A percentile compares a stretch with the other conserved stretches of the same genome.
Conservation (phyloP, 2,113 vertebrate species). For the Romanogobio albipinnatus region DNA sequence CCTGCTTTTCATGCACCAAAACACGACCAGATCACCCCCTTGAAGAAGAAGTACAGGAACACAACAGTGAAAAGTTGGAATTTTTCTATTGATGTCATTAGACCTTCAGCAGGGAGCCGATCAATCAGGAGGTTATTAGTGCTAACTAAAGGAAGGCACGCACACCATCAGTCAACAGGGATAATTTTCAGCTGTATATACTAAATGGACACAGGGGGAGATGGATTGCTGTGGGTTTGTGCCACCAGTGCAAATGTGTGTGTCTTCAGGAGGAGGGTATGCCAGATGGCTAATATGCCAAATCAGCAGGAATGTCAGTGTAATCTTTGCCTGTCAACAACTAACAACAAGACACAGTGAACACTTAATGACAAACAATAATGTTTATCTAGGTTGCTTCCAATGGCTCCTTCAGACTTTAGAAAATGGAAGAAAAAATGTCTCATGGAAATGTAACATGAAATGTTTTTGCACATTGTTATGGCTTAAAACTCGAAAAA, state of each 20-base stretch:
- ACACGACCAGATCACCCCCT: neutral
- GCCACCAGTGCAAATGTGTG: constrained; percentile 11
- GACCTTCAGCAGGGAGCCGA: constrained; percentile 61
- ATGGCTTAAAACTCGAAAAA: neutral
- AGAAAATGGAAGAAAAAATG: neutral
- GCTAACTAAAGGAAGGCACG: constrained; percentile 65
- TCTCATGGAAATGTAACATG: neutral
- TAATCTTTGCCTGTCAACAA: constrained; percentile 5
- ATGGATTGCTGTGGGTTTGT: constrained; percentile 37
- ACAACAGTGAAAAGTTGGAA: constrained; percentile 61
- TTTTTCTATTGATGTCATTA: constrained; percentile 74
- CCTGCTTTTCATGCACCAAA: neutral
- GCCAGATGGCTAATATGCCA: constrained; percentile 46
- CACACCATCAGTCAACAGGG: constrained; percentile 68
- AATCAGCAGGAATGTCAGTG: constrained; percentile 38
- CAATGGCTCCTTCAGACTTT: neutral
- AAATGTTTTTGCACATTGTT: neutral
- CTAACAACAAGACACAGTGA: neutral
- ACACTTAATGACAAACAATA: neutral
- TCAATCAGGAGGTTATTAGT: constrained; percentile 75
- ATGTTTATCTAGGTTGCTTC: neutral
- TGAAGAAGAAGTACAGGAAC: constrained; percentile 55
- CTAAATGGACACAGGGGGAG: constrained; percentile 41
- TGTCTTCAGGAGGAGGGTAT: constrained; percentile 17
- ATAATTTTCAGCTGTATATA: constrained; percentile 65